A percentile compares a stretch with the other conserved stretches of the same genome.
phyloP scores from a whole-genome alignment of 2,888 invertebrate genomes.

The Ellobium chinense region DNA sequence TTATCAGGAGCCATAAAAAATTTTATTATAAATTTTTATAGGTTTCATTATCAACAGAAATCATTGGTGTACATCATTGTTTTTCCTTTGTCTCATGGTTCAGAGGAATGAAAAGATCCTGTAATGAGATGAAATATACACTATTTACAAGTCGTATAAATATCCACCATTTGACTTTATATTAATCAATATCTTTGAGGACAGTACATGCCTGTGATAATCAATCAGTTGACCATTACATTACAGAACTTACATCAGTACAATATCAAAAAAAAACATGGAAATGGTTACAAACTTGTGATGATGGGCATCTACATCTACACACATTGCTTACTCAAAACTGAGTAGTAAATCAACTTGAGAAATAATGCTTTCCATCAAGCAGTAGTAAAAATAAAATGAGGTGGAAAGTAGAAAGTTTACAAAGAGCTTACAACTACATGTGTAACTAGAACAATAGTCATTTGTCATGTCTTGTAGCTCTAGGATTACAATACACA shows the following conservation, averaged over 20 bases:
- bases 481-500: neutral
- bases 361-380: slow-evolving; percentile 26
- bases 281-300: neutral
- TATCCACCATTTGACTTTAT: slow-evolving; percentile 19
- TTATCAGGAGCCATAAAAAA: slow-evolving; percentile 33
- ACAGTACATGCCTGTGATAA: neutral
- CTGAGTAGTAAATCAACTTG: neutral
- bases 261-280: neutral
- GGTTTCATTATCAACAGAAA: slow-evolving; percentile 33
- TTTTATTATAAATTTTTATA: slow-evolving; percentile 41
- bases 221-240: neutral
- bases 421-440: neutral
- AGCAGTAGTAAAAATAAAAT: neutral
- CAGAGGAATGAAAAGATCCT: slow-evolving; percentile 36
- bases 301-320: neutral
- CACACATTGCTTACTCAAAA: neutral
- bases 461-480: neutral
- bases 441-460: neutral
- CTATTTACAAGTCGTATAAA: slow-evolving; percentile 42
- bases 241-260: neutral
- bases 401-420: neutral
- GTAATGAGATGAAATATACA: slow-evolving; percentile 16
- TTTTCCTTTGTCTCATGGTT: slow-evolving; percentile 15
- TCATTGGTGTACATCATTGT: slow-evolving; percentile 11
- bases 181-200: slow-evolving; percentile 15